Evolutionary conservation across 2,888 invertebrate genomes (phyloP).

Genomic region (Aporophyla nigra): DNA sequence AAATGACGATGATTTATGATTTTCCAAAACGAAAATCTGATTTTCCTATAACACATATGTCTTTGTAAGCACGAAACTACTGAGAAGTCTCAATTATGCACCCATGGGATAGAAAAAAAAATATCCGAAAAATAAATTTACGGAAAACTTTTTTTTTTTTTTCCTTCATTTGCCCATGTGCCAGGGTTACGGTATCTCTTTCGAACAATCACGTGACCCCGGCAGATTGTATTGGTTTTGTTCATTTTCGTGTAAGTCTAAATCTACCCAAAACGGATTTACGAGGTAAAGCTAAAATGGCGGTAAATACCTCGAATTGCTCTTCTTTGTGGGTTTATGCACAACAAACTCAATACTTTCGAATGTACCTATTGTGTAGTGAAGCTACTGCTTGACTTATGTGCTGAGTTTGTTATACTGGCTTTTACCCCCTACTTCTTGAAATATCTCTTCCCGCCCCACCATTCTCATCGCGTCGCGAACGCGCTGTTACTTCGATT

Average conservation of each 20-base stretch:
- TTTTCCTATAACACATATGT: conserved; percentile 1
- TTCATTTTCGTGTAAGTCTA: conserved; percentile 18
- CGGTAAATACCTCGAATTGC: neutral
- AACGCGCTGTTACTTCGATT: too few relatives aligned
- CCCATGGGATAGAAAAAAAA: conserved; percentile 14
- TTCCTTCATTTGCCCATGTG: too few relatives aligned
- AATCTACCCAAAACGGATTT: conserved; percentile 16
- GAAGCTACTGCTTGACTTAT: too few relatives aligned
- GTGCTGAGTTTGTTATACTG: neutral
- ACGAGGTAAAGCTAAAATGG: neutral
- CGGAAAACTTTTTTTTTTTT: too few relatives aligned
- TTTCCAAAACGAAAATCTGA: neutral
- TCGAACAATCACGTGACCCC: too few relatives aligned
- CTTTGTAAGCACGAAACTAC: neutral
- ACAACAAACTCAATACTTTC: neutral
- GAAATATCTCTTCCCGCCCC: too few relatives aligned
- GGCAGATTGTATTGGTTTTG: conserved; percentile 27
- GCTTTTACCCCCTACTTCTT: too few relatives aligned
- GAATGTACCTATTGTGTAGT: neutral
- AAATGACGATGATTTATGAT: too few relatives aligned
- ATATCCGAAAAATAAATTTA: conserved; percentile 4
- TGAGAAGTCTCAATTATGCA: conserved; percentile 27
- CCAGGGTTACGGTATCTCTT: too few relatives aligned
- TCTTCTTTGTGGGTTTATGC: neutral
- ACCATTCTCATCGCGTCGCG: too few relatives aligned